Conservation (phyloP, 1,140 invertebrate genomes). For the Protaetia brevitarsis region DNA sequence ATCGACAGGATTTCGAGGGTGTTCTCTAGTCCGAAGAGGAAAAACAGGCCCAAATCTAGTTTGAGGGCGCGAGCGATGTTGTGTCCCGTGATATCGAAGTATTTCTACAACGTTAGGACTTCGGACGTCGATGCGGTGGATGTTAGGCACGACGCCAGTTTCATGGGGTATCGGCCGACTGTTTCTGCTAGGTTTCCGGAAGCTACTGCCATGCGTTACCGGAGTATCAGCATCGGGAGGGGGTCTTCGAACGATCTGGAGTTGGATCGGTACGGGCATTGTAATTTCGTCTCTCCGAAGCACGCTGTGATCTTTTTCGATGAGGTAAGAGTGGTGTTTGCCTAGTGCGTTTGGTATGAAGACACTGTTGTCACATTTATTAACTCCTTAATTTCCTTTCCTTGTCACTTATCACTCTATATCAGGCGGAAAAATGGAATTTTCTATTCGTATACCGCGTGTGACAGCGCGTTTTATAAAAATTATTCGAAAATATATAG, state of each 20-base stretch:
- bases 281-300: constrained; percentile 73
- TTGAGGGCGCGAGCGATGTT: constrained; percentile 51
- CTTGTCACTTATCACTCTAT: too few species aligned
- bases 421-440: too few species aligned
- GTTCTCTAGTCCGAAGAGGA: constrained; percentile 38
- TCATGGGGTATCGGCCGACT: constrained; percentile 46
- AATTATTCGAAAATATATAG: too few species aligned
- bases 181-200: constrained; percentile 52
- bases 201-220: constrained; percentile 67
- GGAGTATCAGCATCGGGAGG: constrained; percentile 71
- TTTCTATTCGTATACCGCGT: too few species aligned
- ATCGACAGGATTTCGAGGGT: constrained; percentile 56
- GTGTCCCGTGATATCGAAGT: constrained; percentile 49
- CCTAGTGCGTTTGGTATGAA: too few species aligned
- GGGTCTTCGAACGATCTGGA: constrained; percentile 73
- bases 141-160: constrained; percentile 46
- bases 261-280: constrained; percentile 68
- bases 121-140: constrained; percentile 42
- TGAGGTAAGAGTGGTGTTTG: constrained; percentile 69
- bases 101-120: constrained; percentile 47
- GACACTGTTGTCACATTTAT: too few species aligned
- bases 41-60: constrained; percentile 31
- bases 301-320: constrained; percentile 89
- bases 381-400: too few species aligned
- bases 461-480: too few species aligned